A percentile compares a stretch with the other conserved stretches of the same genome.
Evolutionary conservation across 2,113 vertebrate genomes (phyloP).

Genomic region (Mugil cephalus): DNA sequence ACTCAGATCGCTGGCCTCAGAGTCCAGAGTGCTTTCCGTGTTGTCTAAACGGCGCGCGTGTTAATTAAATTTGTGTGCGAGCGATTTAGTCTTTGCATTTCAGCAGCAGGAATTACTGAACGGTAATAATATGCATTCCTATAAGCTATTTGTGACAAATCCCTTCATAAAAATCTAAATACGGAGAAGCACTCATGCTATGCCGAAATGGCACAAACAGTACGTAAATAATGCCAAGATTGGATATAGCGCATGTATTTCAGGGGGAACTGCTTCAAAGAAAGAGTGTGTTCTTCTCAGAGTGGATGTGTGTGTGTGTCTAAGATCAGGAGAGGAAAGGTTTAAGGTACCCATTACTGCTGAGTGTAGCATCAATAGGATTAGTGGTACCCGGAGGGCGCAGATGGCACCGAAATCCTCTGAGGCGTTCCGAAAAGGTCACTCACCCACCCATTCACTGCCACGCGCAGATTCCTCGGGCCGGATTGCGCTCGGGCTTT

Average conservation of each 20-base stretch:
- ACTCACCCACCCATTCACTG: conserved; percentile 53
- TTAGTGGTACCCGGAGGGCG: conserved; percentile 74
- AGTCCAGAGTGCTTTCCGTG: too few relatives aligned
- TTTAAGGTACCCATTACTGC: conserved; percentile 71
- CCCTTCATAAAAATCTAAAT: conserved; percentile 6
- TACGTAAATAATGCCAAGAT: conserved; percentile 11
- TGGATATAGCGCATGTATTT: conserved; percentile 20
- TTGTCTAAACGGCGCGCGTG: neutral
- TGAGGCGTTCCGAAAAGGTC: conserved; percentile 73
- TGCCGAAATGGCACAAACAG: conserved; percentile 16
- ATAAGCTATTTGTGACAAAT: conserved; percentile 7
- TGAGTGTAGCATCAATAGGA: conserved; percentile 71
- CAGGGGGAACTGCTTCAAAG: conserved; percentile 33
- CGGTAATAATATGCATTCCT: neutral
- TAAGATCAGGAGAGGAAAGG: conserved; percentile 49
- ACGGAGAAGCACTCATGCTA: conserved; percentile 29
- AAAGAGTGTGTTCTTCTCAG: conserved; percentile 8
- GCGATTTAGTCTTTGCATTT: neutral
- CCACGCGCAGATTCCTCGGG: conserved; percentile 40
- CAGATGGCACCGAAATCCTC: conserved; percentile 78
- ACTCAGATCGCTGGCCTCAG: too few relatives aligned
- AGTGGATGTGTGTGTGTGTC: conserved; percentile 15
- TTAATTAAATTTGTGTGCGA: neutral
- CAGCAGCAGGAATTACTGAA: neutral
- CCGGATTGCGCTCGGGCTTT: conserved; percentile 35